These are phyloP conservation scores for Ommatoiulus sabulosus DNA, from an alignment of 2,888 invertebrate species.

Conservation along the genomic window DNA sequence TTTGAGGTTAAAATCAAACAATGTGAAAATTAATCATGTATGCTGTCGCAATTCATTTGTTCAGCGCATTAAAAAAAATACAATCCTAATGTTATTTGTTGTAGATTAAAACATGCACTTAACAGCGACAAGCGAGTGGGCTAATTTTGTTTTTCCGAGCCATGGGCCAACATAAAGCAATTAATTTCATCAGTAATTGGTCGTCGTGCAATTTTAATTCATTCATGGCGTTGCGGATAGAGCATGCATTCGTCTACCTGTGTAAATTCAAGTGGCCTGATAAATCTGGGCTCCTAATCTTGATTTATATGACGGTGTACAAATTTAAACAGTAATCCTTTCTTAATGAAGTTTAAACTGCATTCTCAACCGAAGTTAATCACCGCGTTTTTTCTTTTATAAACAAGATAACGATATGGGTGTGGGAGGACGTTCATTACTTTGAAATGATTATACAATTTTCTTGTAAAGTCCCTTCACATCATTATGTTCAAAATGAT, in stretches of 20 bases:
- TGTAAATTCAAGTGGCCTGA: not conserved
- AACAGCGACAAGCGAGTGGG: not conserved
- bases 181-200: not conserved
- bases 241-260: not conserved
- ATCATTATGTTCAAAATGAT: conserved; percentile 30
- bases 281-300: conserved; percentile 21
- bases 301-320: conserved; percentile 45
- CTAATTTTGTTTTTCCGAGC: not conserved
- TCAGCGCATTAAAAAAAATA: not conserved
- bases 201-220: not conserved
- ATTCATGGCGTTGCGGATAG: not conserved
- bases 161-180: not conserved
- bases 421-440: conserved; percentile 26
- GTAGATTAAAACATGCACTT: not conserved
- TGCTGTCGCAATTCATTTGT: too few species aligned
- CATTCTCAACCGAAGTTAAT: conserved; percentile 47
- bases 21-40: too few species aligned
- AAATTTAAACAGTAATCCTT: conserved; percentile 44
- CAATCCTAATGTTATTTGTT: not conserved
- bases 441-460: conserved; percentile 43
- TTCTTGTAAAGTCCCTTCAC: conserved; percentile 41
- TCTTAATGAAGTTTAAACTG: conserved; percentile 45
- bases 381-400: conserved; percentile 31
- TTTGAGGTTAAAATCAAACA: too few species aligned
- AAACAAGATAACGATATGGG: conserved; percentile 48